Percentiles rank a stretch among this genome's conserved stretches.
Conservation (phyloP, 2,113 vertebrate species). For the human region DNA sequence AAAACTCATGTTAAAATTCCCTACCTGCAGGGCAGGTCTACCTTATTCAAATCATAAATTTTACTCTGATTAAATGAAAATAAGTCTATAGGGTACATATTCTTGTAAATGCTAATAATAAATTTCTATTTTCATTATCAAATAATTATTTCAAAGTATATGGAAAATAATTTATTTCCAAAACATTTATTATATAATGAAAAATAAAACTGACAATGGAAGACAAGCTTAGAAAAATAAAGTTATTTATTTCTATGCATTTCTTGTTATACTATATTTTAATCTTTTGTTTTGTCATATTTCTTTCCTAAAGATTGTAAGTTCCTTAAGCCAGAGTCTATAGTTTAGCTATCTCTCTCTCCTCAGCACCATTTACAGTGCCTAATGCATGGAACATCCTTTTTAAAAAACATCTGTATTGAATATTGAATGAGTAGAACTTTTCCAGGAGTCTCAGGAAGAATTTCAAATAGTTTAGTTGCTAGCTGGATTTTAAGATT, state of each 20-base stretch:
- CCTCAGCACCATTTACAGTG: neutral
- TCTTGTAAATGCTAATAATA: neutral
- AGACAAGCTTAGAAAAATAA: neutral
- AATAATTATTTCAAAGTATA: constrained; percentile 26
- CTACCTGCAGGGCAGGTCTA: neutral
- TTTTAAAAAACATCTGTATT: neutral
- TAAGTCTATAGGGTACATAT: neutral
- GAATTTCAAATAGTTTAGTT: constrained; percentile 29
- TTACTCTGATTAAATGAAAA: neutral
- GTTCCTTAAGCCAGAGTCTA: neutral
- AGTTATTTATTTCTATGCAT: neutral
- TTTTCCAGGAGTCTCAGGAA: neutral
- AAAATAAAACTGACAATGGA: neutral
- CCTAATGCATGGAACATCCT: neutral
- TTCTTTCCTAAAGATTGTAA: neutral
- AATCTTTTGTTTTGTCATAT: neutral
- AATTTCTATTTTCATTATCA: neutral
- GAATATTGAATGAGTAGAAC: neutral
- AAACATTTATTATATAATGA: neutral
- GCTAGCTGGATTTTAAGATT: neutral
- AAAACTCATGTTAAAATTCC: neutral
- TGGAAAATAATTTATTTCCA: neutral
- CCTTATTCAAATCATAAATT: neutral
- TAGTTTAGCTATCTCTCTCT: neutral
- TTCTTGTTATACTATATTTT: neutral